These are phyloP conservation scores for Cyrtorhinus lividipennis DNA, from an alignment of 1,140 invertebrate species.

Conservation along the genomic window DNA sequence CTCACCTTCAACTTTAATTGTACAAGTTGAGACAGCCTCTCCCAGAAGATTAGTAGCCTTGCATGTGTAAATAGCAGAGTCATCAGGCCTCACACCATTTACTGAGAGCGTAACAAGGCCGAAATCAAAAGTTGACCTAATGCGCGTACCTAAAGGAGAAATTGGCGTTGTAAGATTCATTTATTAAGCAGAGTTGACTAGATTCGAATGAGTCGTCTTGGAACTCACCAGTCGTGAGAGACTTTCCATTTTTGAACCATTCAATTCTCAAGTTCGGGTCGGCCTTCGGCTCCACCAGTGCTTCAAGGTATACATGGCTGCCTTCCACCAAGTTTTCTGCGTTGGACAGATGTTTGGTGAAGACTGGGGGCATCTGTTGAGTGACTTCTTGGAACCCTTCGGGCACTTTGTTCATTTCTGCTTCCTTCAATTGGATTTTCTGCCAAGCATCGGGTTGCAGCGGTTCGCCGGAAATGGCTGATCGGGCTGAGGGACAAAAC, in stretches of 20 bases:
- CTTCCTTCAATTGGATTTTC: constrained; percentile 75
- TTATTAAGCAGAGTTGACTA: not conserved
- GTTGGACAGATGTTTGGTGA: constrained; percentile 77
- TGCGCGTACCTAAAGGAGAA: constrained; percentile 39
- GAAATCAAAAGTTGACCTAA: constrained; percentile 84
- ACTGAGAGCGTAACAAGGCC: constrained; percentile 85
- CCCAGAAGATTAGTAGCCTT: constrained; percentile 79
- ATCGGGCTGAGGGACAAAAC: constrained; percentile 37
- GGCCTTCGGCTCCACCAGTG: constrained; percentile 77
- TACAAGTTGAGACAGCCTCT: constrained; percentile 81
- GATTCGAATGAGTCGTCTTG: not conserved
- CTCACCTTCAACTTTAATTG: constrained; percentile 64
- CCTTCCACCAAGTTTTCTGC: constrained; percentile 75
- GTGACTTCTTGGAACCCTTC: constrained; percentile 67
- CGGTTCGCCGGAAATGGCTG: constrained; percentile 61
- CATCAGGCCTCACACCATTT: constrained; percentile 67
- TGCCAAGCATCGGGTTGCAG: constrained; percentile 77
- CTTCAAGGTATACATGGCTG: constrained; percentile 83
- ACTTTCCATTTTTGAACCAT: constrained; percentile 87
- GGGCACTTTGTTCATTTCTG: constrained; percentile 73
- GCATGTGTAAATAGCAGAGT: constrained; percentile 88
- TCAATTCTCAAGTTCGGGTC: constrained; percentile 84
- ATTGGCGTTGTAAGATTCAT: not conserved
- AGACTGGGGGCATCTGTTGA: constrained; percentile 73
- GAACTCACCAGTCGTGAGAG: constrained; percentile 54